These are phyloP conservation scores for Sylvia atricapilla DNA, from an alignment of 2,113 vertebrate genomes.

Conservation along the genomic window DNA sequence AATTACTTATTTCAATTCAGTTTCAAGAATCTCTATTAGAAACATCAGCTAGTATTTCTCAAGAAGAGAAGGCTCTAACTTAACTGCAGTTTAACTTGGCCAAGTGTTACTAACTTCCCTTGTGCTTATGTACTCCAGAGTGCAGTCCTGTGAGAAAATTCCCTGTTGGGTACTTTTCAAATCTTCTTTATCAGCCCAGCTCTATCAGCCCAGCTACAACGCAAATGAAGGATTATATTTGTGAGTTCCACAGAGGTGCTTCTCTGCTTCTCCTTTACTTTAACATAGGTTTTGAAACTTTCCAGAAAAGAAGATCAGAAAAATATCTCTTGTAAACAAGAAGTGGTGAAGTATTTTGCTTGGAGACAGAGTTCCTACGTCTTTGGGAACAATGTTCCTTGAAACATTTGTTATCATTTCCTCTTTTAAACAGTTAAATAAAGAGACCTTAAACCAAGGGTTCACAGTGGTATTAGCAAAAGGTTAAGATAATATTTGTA, in stretches of 20 bases:
- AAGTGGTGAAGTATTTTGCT: not conserved
- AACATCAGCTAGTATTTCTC: not conserved
- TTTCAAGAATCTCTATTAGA: not conserved
- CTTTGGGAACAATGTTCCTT: constrained; percentile 22
- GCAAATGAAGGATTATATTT: not conserved
- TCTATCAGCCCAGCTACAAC: not conserved
- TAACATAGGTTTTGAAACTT: not conserved
- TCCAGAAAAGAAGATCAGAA: not conserved
- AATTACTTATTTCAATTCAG: not conserved
- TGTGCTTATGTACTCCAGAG: not conserved
- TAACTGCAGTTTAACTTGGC: not conserved
- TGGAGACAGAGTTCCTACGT: constrained; percentile 2
- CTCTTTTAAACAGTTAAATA: constrained; percentile 48
- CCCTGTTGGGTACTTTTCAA: not conserved
- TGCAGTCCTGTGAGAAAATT: not conserved
- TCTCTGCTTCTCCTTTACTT: not conserved
- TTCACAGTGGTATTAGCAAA: constrained; percentile 22
- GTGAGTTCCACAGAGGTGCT: not conserved
- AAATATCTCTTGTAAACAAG: constrained; percentile 24
- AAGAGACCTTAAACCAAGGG: constrained; percentile 22
- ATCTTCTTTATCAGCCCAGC: not conserved
- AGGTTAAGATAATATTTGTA: constrained; percentile 53
- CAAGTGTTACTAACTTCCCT: not conserved
- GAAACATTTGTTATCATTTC: constrained; percentile 32
- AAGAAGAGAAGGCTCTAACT: not conserved